Evolutionary conservation across 2,113 vertebrate species (phyloP).

Genomic region (Hystrix brachyura): DNA sequence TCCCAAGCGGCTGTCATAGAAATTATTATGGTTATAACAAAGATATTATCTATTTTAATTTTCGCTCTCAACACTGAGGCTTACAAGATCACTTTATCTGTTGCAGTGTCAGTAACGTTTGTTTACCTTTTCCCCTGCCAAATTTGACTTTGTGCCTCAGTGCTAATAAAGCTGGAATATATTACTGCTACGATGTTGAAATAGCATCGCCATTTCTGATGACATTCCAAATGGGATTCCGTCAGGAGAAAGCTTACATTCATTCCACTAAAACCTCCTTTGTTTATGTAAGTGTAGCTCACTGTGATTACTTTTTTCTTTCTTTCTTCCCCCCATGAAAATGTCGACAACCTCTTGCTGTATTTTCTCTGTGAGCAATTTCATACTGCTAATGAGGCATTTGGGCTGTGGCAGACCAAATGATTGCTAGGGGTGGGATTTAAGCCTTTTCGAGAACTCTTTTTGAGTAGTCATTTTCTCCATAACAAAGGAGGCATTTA

Average conservation of each 20-base stretch:
- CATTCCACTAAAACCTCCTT: slow-evolving; percentile 36
- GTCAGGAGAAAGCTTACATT: slow-evolving; percentile 63
- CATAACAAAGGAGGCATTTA: not conserved
- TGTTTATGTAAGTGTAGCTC: slow-evolving; percentile 66
- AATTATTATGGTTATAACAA: not conserved
- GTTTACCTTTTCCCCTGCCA: not conserved
- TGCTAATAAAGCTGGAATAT: slow-evolving; percentile 37
- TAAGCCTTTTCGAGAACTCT: slow-evolving; percentile 48
- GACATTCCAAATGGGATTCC: slow-evolving; percentile 61
- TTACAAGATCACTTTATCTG: not conserved
- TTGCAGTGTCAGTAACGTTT: not conserved
- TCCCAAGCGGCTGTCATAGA: not conserved
- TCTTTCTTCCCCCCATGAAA: not conserved
- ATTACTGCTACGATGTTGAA: slow-evolving; percentile 19
- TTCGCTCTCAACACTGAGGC: not conserved
- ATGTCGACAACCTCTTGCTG: not conserved
- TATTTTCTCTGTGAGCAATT: slow-evolving; percentile 18
- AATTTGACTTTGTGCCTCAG: slow-evolving; percentile 42
- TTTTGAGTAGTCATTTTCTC: slow-evolving; percentile 40
- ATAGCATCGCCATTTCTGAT: slow-evolving; percentile 52
- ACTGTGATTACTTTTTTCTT: not conserved
- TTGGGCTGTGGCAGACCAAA: not conserved
- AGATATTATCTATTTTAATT: slow-evolving; percentile 45
- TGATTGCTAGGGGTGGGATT: not conserved
- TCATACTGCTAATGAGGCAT: slow-evolving; percentile 29